phyloP scores from a whole-genome alignment of 1,140 invertebrate genomes.

The Euwallacea fornicatus region DNA sequence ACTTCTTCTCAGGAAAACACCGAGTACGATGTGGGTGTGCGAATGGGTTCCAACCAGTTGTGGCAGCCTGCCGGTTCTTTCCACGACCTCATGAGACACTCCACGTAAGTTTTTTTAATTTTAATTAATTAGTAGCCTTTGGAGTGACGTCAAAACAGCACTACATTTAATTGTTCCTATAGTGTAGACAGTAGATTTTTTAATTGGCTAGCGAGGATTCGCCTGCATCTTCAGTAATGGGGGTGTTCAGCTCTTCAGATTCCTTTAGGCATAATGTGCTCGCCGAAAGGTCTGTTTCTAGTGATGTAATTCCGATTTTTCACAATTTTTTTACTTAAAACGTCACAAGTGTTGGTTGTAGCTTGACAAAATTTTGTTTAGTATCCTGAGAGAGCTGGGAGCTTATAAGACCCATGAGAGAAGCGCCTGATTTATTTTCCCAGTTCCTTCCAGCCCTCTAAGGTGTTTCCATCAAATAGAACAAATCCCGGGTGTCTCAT shows the following conservation, averaged over 20 bases:
- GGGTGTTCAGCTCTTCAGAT: slow-evolving; percentile 33
- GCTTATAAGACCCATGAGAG: too few species aligned
- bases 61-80: slow-evolving; percentile 66
- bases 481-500: too few species aligned
- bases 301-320: neutral
- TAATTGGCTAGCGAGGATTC: slow-evolving; percentile 36
- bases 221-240: slow-evolving; percentile 31
- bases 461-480: too few species aligned
- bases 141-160: too few species aligned
- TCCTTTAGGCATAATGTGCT: slow-evolving; percentile 18
- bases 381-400: too few species aligned
- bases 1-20: slow-evolving; percentile 62
- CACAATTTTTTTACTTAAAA: neutral
- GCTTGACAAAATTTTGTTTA: too few species aligned
- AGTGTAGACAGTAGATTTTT: slow-evolving; percentile 29
- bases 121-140: neutral
- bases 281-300: slow-evolving; percentile 33
- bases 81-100: slow-evolving; percentile 42
- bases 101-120: slow-evolving; percentile 59
- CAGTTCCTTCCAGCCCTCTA: too few species aligned
- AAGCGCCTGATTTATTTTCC: too few species aligned
- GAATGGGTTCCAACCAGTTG: slow-evolving; percentile 68
- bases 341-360: neutral
- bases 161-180: neutral
- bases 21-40: slow-evolving; percentile 67